Evolutionary conservation across 1,140 invertebrate genomes (phyloP), one percentile per base, ranked within the genome.

Genomic region (Grapholita molesta): DNA sequence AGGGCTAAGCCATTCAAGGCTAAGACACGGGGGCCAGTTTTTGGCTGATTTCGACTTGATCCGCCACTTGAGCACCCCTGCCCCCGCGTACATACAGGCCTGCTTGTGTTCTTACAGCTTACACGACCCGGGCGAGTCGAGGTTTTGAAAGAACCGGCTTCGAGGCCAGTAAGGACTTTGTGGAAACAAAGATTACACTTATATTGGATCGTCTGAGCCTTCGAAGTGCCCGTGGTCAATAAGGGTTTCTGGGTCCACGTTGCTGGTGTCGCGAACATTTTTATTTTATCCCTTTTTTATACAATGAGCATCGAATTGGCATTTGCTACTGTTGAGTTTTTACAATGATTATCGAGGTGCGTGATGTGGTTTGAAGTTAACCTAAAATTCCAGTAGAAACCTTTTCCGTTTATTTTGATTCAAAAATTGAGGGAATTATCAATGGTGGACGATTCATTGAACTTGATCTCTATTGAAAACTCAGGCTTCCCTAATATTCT

Each of bases 1-100:
- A 86, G 86, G 88, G 88, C 88, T 91, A 88, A 91, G 83, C 89
- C 89, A 91, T 91, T 90, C 89, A 91, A 91, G 89, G 89, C 88
- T 91, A 91, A 89, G 83, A 77, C 74, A 80, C 82, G 79, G 80
- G 79, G 86, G 86, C 88, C 83, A 90, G 86, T 90, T 91, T 91
- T 91, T 91, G 88, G 86, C 78, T 70, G 80, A 71, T 78, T 74
- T 75, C 73, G 80, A 88, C 86, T 83, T 89, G 86, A 91, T 90
- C 86, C 79, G 68, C 69, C 76, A 75, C 73, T 69, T 66, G 74
- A 69, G 77, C 77, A 77, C 75, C 82, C 76, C 77, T 69, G 70
- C 75, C 71, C 73, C 74, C 68, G 68, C 71, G 55, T 72, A 76
- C 79, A 65, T 48, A 48, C 42, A 48, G 42, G 42, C 42, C 8